Evolutionary conservation across 1,140 invertebrate genomes (phyloP).

Genomic region (Micrasema longulum): DNA sequence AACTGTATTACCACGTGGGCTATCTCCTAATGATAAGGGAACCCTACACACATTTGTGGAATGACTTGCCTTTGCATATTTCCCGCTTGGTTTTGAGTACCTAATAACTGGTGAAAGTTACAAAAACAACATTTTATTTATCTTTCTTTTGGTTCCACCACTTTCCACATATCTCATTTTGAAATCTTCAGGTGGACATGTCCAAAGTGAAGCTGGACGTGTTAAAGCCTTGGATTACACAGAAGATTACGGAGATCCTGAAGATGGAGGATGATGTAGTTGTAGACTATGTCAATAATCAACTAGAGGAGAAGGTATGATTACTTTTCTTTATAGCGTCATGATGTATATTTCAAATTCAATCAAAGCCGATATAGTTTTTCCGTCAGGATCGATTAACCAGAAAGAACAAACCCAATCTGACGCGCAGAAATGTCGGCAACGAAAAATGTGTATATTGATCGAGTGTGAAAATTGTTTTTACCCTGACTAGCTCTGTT

Average conservation of each 20-base stretch:
- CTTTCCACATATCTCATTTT: too few relatives aligned
- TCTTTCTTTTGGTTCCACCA: too few relatives aligned
- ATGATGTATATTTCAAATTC: conserved; percentile 37
- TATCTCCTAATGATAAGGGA: too few relatives aligned
- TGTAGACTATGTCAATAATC: conserved; percentile 98
- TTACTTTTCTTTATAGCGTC: conserved; percentile 11
- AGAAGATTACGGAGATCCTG: conserved; percentile 94
- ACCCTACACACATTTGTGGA: too few relatives aligned
- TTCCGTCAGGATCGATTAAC: conserved; percentile 29
- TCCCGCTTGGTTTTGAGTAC: too few relatives aligned
- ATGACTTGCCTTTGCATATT: too few relatives aligned
- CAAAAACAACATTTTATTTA: too few relatives aligned
- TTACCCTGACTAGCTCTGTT: conserved; percentile 66
- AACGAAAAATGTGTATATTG: conserved; percentile 62
- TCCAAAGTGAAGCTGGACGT: conserved; percentile 97
- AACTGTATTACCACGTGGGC: too few relatives aligned
- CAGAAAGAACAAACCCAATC: conserved; percentile 14
- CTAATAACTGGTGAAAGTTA: too few relatives aligned
- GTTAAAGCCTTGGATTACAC: conserved; percentile 98
- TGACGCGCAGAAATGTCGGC: conserved; percentile 37
- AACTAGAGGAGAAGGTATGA: conserved; percentile 92
- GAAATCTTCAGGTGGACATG: conserved; percentile 99
- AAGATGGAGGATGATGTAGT: conserved; percentile 98
- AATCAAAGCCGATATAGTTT: conserved; percentile 33
- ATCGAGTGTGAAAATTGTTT: conserved; percentile 70